Conservation (phyloP, 1,140 invertebrate species). For the Mylabris phalerata region DNA sequence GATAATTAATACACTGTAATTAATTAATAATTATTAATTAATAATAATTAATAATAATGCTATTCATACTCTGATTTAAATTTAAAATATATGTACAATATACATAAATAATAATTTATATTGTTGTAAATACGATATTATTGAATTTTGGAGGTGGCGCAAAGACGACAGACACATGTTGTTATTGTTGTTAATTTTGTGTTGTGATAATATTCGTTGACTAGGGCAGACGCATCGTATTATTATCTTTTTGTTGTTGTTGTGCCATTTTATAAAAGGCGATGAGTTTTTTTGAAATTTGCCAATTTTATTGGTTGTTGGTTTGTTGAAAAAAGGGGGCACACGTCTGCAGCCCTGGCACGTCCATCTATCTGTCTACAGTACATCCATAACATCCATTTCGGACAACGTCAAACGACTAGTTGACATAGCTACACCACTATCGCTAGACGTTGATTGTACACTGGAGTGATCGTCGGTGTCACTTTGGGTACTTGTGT, state of each 20-base stretch:
- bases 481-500: constrained; percentile 78
- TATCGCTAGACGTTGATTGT: constrained; percentile 68
- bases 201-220: constrained; percentile 27
- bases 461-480: constrained; percentile 75
- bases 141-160: constrained; percentile 4
- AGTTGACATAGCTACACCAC: constrained; percentile 67
- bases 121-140: constrained; percentile 21
- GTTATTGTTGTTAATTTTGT: not conserved
- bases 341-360: constrained; percentile 24
- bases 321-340: constrained; percentile 1
- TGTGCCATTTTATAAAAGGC: not conserved
- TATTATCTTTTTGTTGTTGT: not conserved
- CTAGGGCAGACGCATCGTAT: constrained; percentile 26
- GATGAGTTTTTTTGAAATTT: too few species aligned
- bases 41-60: constrained; percentile 28
- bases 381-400: constrained; percentile 44
- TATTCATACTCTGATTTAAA: constrained; percentile 26
- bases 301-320: too few species aligned
- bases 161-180: constrained; percentile 17
- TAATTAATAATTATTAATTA: too few species aligned
- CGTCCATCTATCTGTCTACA: constrained; percentile 33
- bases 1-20: too few species aligned
- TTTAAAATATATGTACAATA: constrained; percentile 34
- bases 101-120: constrained; percentile 37
- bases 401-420: constrained; percentile 53